Evolutionary conservation across 1,140 invertebrate species (phyloP), one percentile per base, ranked within the genome.

Genomic region (Tetramorium alpestre): DNA sequence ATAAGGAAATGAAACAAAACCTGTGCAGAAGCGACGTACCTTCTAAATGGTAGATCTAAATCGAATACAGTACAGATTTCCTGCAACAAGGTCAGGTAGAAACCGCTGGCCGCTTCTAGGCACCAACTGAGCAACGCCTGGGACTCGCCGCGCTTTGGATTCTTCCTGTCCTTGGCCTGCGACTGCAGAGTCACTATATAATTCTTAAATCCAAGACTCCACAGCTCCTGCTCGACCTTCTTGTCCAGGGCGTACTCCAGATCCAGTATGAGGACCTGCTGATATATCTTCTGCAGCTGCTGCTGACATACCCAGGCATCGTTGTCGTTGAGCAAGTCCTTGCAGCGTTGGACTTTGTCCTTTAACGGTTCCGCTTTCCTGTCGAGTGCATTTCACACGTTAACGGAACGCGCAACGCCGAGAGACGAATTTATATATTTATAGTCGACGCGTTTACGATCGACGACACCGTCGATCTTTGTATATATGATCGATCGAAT

Each of bases 121-220:
- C 98, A 97, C 96, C 97, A 97, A 67, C 97, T 97, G 22, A 98
- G 94, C 93, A 98, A 96, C 13, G 97, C 97, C 91, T 98, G 97
- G 18, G 96, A 96, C 93, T 98, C 97, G 87, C 96, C 96, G 82
- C 97, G 96, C 80, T 97, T 96, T 11, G 96, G 96, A 96, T 97
- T 98, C 96, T 98, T 98, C 93, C 97, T 97, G 91, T 98, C 97
- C 92, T 97, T 98, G 11, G 97, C 96, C 78, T 97, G 96, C 28
- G 96, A 96, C 92, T 98, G 98, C 60, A 98, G 94, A 33, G 96
- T 96, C 85, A 97, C 97, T 94, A 98, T 98, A 94, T 98, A 97
- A 94, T 98, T 98, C 94, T 98, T 98, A 95, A 98, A 98, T 16
- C 98, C 98, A 93, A 98, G 96, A 94, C 98, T 98, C 98, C 98